Conservation (phyloP, 1,140 invertebrate species). For the Prorops nasuta region DNA sequence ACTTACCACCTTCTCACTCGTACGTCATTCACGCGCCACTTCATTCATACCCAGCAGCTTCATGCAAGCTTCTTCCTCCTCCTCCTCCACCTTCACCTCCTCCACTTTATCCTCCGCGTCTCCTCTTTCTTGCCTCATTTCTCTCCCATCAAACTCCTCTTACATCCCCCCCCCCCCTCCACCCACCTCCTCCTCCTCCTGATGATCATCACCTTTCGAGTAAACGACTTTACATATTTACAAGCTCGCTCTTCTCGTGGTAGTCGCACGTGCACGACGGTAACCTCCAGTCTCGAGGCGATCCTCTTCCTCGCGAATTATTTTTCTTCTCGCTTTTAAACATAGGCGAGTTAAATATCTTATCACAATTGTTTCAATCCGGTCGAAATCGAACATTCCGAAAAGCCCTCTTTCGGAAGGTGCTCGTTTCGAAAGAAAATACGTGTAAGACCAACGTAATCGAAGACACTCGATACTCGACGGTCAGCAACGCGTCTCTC, state of each 20-base stretch:
- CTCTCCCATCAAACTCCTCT: neutral
- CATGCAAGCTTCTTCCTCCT: constrained; percentile 15
- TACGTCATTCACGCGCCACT: no score
- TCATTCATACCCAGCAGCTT: no score
- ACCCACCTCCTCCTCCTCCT: no score
- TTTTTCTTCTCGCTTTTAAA: constrained; percentile 35
- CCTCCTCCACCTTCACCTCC: constrained; percentile 10
- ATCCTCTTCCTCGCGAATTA: constrained; percentile 1
- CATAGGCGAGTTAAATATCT: constrained; percentile 57
- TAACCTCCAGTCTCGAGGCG: constrained; percentile 2
- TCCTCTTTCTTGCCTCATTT: constrained; percentile 1
- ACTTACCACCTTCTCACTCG: no score
- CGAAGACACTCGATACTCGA: no score
- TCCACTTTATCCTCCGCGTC: constrained; percentile 4
- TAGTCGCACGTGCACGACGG: constrained; percentile 22
- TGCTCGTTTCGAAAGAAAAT: no score
- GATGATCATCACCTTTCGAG: no score
- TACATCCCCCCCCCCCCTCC: no score
- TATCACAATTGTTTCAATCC: constrained; percentile 57
- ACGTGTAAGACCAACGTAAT: no score
- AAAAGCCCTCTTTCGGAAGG: no score
- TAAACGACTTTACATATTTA: constrained; percentile 42
- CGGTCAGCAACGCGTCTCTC: constrained; percentile 14
- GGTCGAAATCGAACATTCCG: constrained; percentile 55
- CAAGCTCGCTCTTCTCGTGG: constrained; percentile 37